phyloP scores from a whole-genome alignment of 1,140 invertebrate genomes.

The Drosophila albomicans region DNA sequence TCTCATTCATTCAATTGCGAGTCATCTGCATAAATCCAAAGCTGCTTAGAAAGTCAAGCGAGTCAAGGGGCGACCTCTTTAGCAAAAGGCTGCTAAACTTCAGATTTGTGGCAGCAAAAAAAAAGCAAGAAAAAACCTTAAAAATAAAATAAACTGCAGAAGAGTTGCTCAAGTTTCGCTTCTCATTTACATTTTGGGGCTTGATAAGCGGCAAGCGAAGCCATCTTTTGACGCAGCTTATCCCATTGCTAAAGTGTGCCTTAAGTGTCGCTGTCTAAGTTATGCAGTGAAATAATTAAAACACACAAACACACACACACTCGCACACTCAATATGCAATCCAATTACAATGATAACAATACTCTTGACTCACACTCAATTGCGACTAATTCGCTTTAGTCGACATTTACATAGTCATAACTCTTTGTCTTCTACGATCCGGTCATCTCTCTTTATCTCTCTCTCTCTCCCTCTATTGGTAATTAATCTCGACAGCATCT shows the following conservation, averaged over 20 bases:
- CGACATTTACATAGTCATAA: conserved; percentile 3
- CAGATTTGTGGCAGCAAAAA: not conserved
- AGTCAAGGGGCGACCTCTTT: not conserved
- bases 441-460: no score
- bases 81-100: conserved; percentile 13
- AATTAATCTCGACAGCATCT: conserved; percentile 72
- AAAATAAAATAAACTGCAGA: not conserved
- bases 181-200: conserved; percentile 24
- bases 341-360: conserved; percentile 35
- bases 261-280: conserved; percentile 7
- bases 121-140: not conserved
- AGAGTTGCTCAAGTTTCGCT: not conserved
- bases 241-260: conserved; percentile 16
- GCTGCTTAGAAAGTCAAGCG: conserved; percentile 49
- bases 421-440: not conserved
- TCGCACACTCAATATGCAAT: conserved; percentile 6
- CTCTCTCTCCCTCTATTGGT: conserved; percentile 7
- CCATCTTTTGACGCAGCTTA: conserved; percentile 5
- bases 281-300: conserved; percentile 6
- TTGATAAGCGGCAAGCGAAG: not conserved
- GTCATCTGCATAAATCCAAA: conserved; percentile 75
- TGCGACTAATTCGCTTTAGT: conserved; percentile 9
- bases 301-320: not conserved
- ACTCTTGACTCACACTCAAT: not conserved
- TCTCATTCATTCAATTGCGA: conserved; percentile 26